Evolutionary conservation across 2,888 invertebrate genomes (phyloP).

Genomic region (Tetragonisca angustula): DNA sequence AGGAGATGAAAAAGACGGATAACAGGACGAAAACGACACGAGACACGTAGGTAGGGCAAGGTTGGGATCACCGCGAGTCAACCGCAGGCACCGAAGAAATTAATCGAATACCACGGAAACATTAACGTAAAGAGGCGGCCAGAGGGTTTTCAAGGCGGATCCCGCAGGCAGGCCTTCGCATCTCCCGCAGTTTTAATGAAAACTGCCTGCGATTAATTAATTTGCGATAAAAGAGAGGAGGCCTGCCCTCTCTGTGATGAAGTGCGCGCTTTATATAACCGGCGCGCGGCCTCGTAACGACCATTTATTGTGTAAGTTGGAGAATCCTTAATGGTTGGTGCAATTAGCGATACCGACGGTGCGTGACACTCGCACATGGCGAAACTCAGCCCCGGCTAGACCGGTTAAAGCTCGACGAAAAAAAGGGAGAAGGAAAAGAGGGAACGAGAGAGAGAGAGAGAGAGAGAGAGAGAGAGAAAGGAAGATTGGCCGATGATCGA

Average conservation of each 20-base stretch:
- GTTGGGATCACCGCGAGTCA: not conserved
- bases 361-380: slow-evolving; percentile 64
- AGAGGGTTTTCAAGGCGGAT: slow-evolving; percentile 2
- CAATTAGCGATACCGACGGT: slow-evolving; percentile 71
- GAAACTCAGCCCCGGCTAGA: slow-evolving; percentile 10
- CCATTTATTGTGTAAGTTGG: slow-evolving; percentile 72
- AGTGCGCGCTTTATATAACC: slow-evolving; percentile 70
- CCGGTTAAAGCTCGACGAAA: slow-evolving; percentile 14
- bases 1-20: not conserved
- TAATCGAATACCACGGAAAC: slow-evolving; percentile 42
- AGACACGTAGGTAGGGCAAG: not conserved
- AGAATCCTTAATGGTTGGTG: slow-evolving; percentile 72
- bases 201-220: slow-evolving; percentile 59
- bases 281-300: slow-evolving; percentile 63
- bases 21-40: not conserved
- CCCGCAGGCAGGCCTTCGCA: not conserved
- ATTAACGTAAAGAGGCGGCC: slow-evolving; percentile 27
- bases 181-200: slow-evolving; percentile 48
- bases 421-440: not conserved
- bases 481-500: slow-evolving; percentile 54
- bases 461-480: not conserved
- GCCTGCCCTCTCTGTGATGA: slow-evolving; percentile 51
- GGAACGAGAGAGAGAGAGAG: not conserved
- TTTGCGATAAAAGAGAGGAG: slow-evolving; percentile 64
- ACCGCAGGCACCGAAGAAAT: slow-evolving; percentile 22